These are phyloP conservation scores for Rhincodon typus DNA, from an alignment of 2,797 vertebrate genomes.

Conservation along the genomic window DNA sequence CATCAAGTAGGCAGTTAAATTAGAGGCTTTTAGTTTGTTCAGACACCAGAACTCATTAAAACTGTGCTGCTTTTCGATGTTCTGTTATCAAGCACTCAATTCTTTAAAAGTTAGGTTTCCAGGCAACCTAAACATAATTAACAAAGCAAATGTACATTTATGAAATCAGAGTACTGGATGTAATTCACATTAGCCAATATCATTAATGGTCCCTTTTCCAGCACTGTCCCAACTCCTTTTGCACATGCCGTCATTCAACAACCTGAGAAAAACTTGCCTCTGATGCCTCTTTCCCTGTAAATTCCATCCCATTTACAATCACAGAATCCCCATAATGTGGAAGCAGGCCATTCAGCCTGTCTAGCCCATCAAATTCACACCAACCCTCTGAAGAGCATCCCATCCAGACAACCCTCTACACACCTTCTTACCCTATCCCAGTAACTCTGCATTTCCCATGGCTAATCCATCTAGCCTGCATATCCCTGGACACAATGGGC, in stretches of 20 bases:
- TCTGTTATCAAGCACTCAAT: not conserved
- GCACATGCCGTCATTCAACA: not conserved
- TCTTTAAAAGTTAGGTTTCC: not conserved
- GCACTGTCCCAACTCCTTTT: not conserved
- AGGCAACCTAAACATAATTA: conserved; percentile 13
- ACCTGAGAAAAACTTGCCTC: not conserved
- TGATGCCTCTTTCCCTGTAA: not conserved
- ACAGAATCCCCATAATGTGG: no score
- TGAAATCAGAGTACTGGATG: not conserved
- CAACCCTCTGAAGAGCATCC: no score
- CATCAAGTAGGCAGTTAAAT: not conserved
- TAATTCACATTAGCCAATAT: not conserved
- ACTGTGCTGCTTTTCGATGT: not conserved
- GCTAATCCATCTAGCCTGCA: no score
- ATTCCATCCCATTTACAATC: not conserved
- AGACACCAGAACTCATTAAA: not conserved
- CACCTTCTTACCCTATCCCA: no score
- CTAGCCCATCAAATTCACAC: no score
- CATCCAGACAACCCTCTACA: no score
- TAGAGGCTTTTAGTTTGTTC: conserved; percentile 22
- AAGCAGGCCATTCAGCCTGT: no score
- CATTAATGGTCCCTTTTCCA: not conserved
- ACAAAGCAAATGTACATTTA: not conserved
- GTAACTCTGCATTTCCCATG: no score
- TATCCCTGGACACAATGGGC: no score